Evolutionary conservation across 92 coral and sea anemone species (phyloP), one percentile per base, ranked within the genome.

Genomic region (Bergia puertoricense): DNA sequence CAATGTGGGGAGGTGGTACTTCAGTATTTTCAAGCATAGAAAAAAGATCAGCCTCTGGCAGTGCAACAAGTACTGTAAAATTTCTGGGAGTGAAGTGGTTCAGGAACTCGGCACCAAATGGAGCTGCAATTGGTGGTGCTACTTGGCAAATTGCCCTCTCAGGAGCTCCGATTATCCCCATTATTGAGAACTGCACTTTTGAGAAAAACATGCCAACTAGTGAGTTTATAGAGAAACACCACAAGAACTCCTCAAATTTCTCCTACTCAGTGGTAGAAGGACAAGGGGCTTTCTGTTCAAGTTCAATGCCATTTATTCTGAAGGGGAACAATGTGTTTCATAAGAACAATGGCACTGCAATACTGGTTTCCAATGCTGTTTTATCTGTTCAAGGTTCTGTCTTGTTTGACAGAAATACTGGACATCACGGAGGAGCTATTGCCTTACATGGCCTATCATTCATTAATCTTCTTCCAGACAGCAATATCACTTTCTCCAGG

Each of bases 351-450:
- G 93, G 93, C 9, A 93, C 92, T 57, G 91, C 93, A 30, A 50
- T 93, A 14, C 79, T 91, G 40, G 50, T 93, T 79, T 88, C 90
- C 13, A 91, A 92, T 83, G 93, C 94, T 9, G 88, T 88, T 5
- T 62, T 93, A 67, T 83, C 90, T 69, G 90, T 88, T 46, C 84
- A 71, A 81, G 94, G 90, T 14, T 45, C 74, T 46, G 89, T 89
- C 87, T 85, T 81, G 75, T 93, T 93, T 76, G 81, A 41, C 74
- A 84, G 92, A 76, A 93, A 93, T 80, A 86, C 85, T 68, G 96
- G 96, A 2, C 92, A 90, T 75, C 83, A 93, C 84, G 96, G 96
- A 3, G 96, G 96, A 41, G 96, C 90, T 18, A 92, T 93, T 46
- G 82, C 94, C 16, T 69, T 93, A 65, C 86, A 81, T 62, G 96